Base-by-base conservation (phyloP, 2,888 invertebrate species). In the Callinectes sapidus region DNA sequence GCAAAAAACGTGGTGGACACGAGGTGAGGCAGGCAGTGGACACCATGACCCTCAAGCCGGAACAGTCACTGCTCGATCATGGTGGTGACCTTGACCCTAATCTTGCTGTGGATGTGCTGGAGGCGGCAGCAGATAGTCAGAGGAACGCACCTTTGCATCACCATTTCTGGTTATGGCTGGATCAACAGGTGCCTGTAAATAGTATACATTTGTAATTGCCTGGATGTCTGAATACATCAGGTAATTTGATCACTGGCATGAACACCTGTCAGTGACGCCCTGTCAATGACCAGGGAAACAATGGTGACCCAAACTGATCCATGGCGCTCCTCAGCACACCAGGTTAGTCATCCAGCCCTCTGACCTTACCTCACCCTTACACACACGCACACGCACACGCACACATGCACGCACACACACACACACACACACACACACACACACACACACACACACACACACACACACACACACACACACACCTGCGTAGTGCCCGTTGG, bases 1-100 rank as follows among this genome's bases (percentile, higher is more conserved):
- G 88, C 90, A 92, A 92, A 92, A 92, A 92, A 92, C 88, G 85
- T 61, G 88, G 88, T 87, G 90, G 89, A 87, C 85, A 87, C 87
- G 54, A 86, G 85, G 48, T 87, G 87, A 71, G 90, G 54, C 6
- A 48, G 87, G 16, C 39, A 39, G 87, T 55, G 90, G 86, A 86
- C 42, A 66, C 14, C 66, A 14, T 61, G 55, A 2, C 54, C 61
- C 61, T 66, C 32, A 23, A 13, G 18, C 35, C 39, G 85, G 55
- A 23, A 32, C 90, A 32, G 18, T 77, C 81, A n/a, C 71, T n/a
- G 10, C 10, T 35, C 35, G 81, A n/a, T 35, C 81, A 35, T 16
- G 32, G 32, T 81, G 35, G 5, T 3, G 87, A 16, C n/a, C 87
- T 35, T 48, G 39, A 87, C 85, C 85, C 39, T 14, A 39, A 85